A percentile compares a stretch with the other conserved stretches of the same genome.
Conservation (phyloP, 2,797 vertebrate species). For the Xenops minutus region DNA sequence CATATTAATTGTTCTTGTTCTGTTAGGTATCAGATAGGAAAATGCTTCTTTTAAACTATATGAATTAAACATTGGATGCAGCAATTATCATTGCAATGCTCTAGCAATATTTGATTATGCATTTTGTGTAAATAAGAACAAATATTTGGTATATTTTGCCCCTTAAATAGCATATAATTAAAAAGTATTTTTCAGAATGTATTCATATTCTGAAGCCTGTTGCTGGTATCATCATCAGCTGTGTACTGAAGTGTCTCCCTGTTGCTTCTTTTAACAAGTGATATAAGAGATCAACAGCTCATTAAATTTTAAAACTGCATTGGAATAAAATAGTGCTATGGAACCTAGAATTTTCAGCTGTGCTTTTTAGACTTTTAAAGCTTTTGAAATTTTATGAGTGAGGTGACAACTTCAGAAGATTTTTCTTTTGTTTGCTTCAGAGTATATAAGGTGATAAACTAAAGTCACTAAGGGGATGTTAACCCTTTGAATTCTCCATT, state of each 20-base stretch:
- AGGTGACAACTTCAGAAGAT: conserved; percentile 39
- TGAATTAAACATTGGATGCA: background rate
- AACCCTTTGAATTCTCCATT: conserved; percentile 60
- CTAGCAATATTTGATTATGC: background rate
- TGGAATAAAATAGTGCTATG: conserved; percentile 44
- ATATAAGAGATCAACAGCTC: conserved; percentile 38
- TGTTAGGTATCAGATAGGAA: conserved; percentile 27
- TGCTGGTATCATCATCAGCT: conserved; percentile 21
- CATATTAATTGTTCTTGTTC: background rate
- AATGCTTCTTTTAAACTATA: background rate
- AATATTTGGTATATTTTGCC: background rate
- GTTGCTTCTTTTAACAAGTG: conserved; percentile 56
- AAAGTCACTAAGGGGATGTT: conserved; percentile 48
- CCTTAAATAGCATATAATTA: background rate
- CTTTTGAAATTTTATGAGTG: conserved; percentile 51
- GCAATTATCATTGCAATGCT: background rate
- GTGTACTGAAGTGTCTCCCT: background rate
- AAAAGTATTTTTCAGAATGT: background rate
- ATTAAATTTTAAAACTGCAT: conserved; percentile 67
- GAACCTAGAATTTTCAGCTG: conserved; percentile 49
- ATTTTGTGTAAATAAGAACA: conserved; percentile 18
- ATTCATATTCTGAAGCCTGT: conserved; percentile 24
- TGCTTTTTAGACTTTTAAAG: conserved; percentile 41
- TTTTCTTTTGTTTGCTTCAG: conserved; percentile 49
- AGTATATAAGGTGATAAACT: conserved; percentile 73